phyloP scores from a whole-genome alignment of 2,888 invertebrate genomes.

The Smittia aterrima region DNA sequence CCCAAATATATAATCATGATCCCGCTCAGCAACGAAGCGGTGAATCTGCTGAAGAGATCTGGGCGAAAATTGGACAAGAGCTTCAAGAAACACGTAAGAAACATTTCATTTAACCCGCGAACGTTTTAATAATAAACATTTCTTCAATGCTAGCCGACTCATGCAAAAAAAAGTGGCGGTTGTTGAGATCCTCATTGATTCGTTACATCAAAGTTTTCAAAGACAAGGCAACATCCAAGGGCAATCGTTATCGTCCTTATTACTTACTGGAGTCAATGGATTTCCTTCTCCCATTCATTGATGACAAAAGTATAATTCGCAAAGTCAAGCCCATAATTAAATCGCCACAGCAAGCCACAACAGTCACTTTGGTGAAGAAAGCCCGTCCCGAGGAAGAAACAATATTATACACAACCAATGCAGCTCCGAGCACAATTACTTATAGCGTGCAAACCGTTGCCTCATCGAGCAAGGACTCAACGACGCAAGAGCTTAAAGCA shows the following conservation, averaged over 20 bases:
- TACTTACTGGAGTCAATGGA: slow-evolving; percentile 54
- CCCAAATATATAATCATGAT: slow-evolving; percentile 35
- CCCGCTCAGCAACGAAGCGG: slow-evolving; percentile 2
- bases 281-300: slow-evolving; percentile 51
- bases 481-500: slow-evolving; percentile 1
- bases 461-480: slow-evolving; percentile 31
- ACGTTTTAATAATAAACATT: slow-evolving; percentile 13
- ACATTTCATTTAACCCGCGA: not conserved
- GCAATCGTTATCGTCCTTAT: slow-evolving; percentile 47
- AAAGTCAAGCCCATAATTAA: slow-evolving; percentile 23
- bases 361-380: slow-evolving; percentile 29
- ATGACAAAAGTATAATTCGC: slow-evolving; percentile 31
- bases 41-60: slow-evolving; percentile 19
- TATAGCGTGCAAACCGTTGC: slow-evolving; percentile 34
- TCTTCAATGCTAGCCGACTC: not conserved
- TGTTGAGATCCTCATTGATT: slow-evolving; percentile 28
- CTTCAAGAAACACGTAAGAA: slow-evolving; percentile 29
- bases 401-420: slow-evolving; percentile 2
- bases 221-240: slow-evolving; percentile 36
- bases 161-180: slow-evolving; percentile 40
- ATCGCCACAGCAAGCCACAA: not conserved
- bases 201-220: slow-evolving; percentile 39
- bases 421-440: slow-evolving; percentile 30
- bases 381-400: slow-evolving; percentile 18
- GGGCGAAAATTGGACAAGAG: slow-evolving; percentile 26